These are phyloP conservation scores for Solea solea DNA, from an alignment of 2,113 vertebrate genomes.

Conservation along the genomic window DNA sequence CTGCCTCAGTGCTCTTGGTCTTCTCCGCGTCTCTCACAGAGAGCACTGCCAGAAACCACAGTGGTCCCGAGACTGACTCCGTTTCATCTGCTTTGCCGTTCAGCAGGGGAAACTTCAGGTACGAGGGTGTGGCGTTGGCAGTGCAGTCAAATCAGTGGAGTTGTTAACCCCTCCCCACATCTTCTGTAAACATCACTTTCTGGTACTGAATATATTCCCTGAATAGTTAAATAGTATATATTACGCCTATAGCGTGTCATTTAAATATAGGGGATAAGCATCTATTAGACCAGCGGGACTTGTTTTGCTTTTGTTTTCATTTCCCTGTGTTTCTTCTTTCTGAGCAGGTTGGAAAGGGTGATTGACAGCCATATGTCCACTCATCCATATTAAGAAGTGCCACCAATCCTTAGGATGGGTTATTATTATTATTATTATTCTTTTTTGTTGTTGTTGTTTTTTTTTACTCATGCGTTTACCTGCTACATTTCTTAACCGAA, in stretches of 20 bases:
- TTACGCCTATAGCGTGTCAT: constrained; percentile 66
- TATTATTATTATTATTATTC: constrained; percentile 55
- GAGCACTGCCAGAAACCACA: constrained; percentile 40
- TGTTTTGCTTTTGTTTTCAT: constrained; percentile 42
- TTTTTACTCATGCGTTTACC: constrained; percentile 56
- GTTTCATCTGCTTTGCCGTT: constrained; percentile 56
- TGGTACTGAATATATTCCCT: constrained; percentile 67
- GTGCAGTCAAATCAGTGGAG: constrained; percentile 46
- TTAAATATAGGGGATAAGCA: constrained; percentile 69
- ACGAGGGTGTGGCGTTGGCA: constrained; percentile 59
- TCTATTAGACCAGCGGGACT: constrained; percentile 66
- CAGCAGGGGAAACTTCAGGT: constrained; percentile 62
- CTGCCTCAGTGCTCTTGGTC: constrained; percentile 51
- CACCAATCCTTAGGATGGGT: constrained; percentile 67
- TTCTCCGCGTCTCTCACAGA: constrained; percentile 21
- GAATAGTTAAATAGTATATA: constrained; percentile 66
- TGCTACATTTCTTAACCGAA: constrained; percentile 68
- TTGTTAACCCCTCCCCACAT: constrained; percentile 16
- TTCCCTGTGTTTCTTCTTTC: constrained; percentile 47
- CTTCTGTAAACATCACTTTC: constrained; percentile 48
- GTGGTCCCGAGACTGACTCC: constrained; percentile 48
- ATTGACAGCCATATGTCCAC: constrained; percentile 63
- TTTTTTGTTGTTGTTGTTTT: background rate
- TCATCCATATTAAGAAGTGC: constrained; percentile 72
- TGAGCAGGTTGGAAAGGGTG: constrained; percentile 60